Evolutionary conservation across 2,888 invertebrate species (phyloP).

Genomic region (Cotesia congregata): DNA sequence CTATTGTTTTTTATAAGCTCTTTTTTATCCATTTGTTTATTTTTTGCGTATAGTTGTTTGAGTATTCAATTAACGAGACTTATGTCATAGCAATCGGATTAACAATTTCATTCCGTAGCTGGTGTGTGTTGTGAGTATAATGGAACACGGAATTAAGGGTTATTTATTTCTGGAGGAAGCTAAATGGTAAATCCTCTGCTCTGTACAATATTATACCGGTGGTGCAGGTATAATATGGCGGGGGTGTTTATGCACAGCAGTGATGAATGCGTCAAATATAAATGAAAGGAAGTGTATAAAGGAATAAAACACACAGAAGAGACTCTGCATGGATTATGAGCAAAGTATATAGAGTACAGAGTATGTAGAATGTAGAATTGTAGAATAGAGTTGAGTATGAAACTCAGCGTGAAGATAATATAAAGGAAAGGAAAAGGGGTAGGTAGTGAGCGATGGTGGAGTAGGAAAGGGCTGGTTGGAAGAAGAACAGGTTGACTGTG

Average conservation of each 20-base stretch:
- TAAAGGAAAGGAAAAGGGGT: background rate
- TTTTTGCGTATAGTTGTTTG: background rate
- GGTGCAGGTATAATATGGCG: background rate
- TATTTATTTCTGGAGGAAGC: background rate
- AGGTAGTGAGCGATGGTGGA: background rate
- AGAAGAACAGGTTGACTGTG: constrained; percentile 37
- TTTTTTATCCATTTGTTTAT: background rate
- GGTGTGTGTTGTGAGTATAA: background rate
- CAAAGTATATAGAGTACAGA: too few species aligned
- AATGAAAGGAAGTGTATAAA: constrained; percentile 1
- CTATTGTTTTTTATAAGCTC: background rate
- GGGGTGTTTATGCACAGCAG: background rate
- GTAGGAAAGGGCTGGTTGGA: background rate
- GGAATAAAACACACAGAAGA: background rate
- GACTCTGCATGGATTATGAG: too few species aligned
- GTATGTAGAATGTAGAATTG: background rate
- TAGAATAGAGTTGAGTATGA: constrained; percentile 2
- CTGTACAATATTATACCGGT: background rate
- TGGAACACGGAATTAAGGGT: background rate
- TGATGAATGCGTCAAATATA: background rate
- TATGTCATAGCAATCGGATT: background rate
- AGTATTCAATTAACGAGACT: background rate
- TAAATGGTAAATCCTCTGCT: background rate
- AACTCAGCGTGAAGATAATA: background rate
- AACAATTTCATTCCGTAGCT: background rate